phyloP scores from a whole-genome alignment of 2,797 vertebrate genomes.

The Arremon brunneinucha region DNA sequence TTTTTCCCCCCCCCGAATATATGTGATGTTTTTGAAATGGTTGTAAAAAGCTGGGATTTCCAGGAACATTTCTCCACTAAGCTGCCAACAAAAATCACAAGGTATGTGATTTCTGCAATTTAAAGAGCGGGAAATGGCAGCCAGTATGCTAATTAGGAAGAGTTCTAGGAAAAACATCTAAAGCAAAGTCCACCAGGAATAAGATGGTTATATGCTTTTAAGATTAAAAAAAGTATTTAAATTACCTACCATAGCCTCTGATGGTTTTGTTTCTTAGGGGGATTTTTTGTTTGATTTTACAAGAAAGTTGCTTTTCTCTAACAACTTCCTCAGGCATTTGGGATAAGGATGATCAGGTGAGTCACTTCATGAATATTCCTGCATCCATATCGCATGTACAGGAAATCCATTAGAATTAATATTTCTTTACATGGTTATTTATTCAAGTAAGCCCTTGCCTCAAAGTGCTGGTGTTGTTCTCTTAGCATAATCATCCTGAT shows the following conservation, averaged over 20 bases:
- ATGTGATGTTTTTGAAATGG: background rate
- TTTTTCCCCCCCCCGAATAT: accelerated
- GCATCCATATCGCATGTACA: background rate
- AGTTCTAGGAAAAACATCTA: background rate
- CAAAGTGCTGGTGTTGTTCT: background rate
- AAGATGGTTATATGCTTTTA: background rate
- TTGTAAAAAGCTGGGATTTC: background rate
- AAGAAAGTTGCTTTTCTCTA: background rate
- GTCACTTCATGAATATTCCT: background rate
- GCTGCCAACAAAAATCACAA: background rate
- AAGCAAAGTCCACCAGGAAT: background rate
- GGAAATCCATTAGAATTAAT: background rate
- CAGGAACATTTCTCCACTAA: background rate
- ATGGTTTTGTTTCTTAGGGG: background rate
- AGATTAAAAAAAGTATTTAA: background rate
- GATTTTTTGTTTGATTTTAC: background rate
- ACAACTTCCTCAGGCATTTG: background rate
- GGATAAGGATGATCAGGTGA: background rate
- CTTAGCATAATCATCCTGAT: background rate
- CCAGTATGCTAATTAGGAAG: background rate
- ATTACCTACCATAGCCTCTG: background rate
- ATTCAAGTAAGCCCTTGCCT: background rate
- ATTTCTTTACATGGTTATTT: background rate
- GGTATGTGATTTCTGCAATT: background rate
- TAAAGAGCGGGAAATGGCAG: background rate